Percentiles rank a stretch among this genome's conserved stretches.
phyloP scores from a whole-genome alignment of 2,113 vertebrate genomes.

The Zingel zingel region DNA sequence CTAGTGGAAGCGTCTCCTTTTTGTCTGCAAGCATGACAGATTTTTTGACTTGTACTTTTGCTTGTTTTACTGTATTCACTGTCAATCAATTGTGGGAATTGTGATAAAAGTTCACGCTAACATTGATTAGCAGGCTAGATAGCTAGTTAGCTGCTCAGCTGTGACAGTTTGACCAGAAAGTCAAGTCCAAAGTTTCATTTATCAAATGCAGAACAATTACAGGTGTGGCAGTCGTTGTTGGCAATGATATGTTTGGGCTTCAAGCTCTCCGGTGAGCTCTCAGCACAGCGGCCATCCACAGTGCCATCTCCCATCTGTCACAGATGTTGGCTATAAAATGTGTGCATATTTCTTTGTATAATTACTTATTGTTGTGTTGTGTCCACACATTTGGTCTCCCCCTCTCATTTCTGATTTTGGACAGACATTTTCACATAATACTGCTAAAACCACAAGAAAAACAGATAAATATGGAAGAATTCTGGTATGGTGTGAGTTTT shows the following conservation, averaged over 20 bases:
- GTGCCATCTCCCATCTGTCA: neutral
- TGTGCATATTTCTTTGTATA: neutral
- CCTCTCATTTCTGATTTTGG: neutral
- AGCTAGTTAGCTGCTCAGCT: neutral
- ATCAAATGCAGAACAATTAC: neutral
- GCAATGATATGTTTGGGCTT: neutral
- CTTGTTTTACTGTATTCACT: neutral
- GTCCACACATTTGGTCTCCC: neutral
- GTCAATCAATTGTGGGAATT: neutral
- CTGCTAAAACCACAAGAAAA: slow-evolving; percentile 2
- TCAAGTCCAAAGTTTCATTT: neutral
- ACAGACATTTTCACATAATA: neutral
- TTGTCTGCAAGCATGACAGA: neutral
- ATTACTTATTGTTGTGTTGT: neutral
- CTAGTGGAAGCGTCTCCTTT: neutral
- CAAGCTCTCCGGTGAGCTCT: neutral
- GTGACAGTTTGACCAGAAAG: neutral
- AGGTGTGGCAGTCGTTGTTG: neutral
- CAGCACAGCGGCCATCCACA: neutral
- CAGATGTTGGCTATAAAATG: neutral
- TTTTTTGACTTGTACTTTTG: neutral
- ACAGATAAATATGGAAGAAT: neutral
- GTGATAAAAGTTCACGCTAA: neutral
- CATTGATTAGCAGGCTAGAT: too few relatives aligned
- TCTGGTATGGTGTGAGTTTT: neutral